These are phyloP conservation scores for Aspidiotus destructor DNA, from an alignment of 2,888 invertebrate species.

Conservation along the genomic window DNA sequence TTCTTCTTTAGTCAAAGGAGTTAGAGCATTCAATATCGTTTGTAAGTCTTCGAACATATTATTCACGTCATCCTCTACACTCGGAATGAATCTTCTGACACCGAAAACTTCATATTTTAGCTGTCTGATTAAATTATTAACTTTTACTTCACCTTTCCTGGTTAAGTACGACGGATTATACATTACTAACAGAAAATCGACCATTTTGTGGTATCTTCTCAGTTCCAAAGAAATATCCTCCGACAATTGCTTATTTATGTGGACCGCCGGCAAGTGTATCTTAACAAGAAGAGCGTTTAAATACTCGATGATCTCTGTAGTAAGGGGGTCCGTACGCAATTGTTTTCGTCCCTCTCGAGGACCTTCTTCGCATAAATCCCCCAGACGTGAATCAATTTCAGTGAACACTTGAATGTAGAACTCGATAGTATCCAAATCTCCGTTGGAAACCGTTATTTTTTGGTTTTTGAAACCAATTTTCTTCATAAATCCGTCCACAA, in stretches of 20 bases:
- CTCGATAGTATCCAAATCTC: neutral
- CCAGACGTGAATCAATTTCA: neutral
- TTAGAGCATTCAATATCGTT: conserved; percentile 32
- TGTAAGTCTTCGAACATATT: conserved; percentile 35
- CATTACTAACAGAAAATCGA: conserved; percentile 5
- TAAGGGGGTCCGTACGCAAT: too few species aligned
- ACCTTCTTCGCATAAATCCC: neutral
- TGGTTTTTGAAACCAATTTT: neutral
- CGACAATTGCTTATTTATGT: neutral
- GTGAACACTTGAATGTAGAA: neutral
- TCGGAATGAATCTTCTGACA: conserved; percentile 34
- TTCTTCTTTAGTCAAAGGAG: conserved; percentile 44
- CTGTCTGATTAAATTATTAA: conserved; percentile 19
- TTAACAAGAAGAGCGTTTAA: too few species aligned
- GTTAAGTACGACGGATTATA: neutral
- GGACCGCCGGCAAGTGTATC: too few species aligned
- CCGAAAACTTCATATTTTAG: conserved; percentile 34
- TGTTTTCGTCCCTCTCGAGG: too few species aligned
- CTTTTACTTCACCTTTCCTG: conserved; percentile 1
- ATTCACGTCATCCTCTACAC: conserved; percentile 35
- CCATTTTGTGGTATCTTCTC: conserved; percentile 16
- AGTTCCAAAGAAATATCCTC: conserved; percentile 17
- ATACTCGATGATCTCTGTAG: too few species aligned
- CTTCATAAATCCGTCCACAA: too few species aligned
- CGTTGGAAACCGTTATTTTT: neutral